Evolutionary conservation across 2,888 invertebrate species (phyloP), one percentile per base, ranked within the genome.

Genomic region (Drosophila atroscutellata): DNA sequence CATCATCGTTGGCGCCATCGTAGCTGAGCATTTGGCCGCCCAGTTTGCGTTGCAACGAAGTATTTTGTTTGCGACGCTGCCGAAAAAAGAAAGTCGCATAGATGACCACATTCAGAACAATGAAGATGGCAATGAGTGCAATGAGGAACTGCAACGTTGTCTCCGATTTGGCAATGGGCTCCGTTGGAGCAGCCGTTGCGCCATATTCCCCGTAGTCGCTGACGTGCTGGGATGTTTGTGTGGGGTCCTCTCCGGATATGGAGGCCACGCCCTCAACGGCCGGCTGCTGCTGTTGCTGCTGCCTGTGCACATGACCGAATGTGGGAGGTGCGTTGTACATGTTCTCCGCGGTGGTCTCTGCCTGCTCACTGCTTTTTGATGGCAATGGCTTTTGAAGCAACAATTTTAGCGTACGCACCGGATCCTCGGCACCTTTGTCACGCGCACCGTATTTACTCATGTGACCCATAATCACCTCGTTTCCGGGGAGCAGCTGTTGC

Each of bases 71-170:
- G 65, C 92, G 91, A 32, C 91, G 91, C 75, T 91, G 91, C 15
- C 92, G 91, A 60, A 92, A 42, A 65, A 92, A 68, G 57, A 93
- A 92, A 0, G 93, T 92, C 0, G 91, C 90, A 37, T 93, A 91
- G 50, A 93, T 92, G 42, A 91, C 89, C 15, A 97, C 92, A 91
- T 97, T 97, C 9, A 96, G 94, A 28, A 96, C 93, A 9, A 97
- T 93, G 90, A 97, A 97, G 51, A 96, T 92, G 56, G 96, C 94
- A 30, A 96, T 96, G 72, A 96, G 93, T 0, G 94, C 94, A 54
- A 95, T 94, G 50, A 96, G 93, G 58, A 96, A 92, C 76, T 95
- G 94, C 71, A 95, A 92, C n/a, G 95, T 95, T 7, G 95, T 94
- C 71, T 95, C 94, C 11, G 95, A 94, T 65, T 94, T 94, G 91